phyloP scores from a whole-genome alignment of 2,113 vertebrate genomes.

The Vulpes ferrilata region DNA sequence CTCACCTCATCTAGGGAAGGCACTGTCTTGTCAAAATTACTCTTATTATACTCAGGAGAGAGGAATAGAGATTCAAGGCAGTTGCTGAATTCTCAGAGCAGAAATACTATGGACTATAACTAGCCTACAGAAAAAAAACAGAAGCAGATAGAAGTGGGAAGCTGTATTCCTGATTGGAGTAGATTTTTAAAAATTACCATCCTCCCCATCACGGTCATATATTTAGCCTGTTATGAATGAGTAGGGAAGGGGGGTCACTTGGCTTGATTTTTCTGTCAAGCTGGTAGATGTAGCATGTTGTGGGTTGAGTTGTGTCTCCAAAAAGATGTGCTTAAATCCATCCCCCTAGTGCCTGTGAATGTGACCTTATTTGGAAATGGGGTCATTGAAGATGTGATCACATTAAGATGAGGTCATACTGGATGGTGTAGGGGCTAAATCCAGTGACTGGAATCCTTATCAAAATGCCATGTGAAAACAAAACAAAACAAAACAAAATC shows the following conservation, averaged over 20 bases:
- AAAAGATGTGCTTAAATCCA: not conserved
- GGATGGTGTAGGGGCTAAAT: not conserved
- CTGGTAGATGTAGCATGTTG: not conserved
- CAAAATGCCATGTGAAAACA: not conserved
- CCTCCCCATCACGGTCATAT: not conserved
- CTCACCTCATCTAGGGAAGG: not conserved
- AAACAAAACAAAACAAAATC: not conserved
- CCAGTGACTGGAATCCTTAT: not conserved
- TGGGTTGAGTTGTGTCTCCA: not conserved
- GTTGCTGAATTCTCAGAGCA: slow-evolving; percentile 19
- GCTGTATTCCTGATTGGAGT: not conserved
- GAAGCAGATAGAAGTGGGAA: not conserved
- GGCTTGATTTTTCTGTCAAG: not conserved
- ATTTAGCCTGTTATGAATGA: not conserved
- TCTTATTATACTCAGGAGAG: not conserved
- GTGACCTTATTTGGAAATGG: not conserved
- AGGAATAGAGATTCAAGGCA: not conserved
- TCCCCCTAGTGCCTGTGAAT: not conserved
- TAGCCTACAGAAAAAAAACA: not conserved
- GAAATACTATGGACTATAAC: not conserved
- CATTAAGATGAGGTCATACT: not conserved
- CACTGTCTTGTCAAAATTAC: slow-evolving; percentile 11
- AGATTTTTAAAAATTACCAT: not conserved
- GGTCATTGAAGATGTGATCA: not conserved
- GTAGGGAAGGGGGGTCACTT: not conserved